These are phyloP conservation scores for Emys orbicularis DNA, from an alignment of 2,797 vertebrate genomes.

Conservation along the genomic window DNA sequence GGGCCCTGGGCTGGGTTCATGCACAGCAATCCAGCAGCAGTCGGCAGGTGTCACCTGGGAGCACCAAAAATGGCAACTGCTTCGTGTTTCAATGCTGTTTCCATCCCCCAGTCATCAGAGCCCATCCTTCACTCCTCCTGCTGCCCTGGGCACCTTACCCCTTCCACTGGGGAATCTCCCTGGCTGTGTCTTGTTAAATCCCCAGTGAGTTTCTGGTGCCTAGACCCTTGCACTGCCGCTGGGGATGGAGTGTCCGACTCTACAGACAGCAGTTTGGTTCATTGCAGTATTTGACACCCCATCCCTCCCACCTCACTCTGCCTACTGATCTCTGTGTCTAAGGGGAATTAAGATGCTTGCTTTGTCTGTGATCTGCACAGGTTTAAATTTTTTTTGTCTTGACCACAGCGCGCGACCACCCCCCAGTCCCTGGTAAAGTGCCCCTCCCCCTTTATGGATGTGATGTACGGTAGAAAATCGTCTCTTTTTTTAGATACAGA, in stretches of 20 bases:
- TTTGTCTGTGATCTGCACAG: not conserved
- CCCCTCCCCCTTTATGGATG: constrained; percentile 42
- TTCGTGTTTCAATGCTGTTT: not conserved
- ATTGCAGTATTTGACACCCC: not conserved
- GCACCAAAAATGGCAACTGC: not conserved
- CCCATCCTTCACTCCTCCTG: not conserved
- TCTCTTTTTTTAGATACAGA: constrained; percentile 55
- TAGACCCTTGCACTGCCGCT: not conserved
- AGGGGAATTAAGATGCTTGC: not conserved
- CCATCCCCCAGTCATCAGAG: not conserved
- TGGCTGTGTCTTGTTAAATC: not conserved
- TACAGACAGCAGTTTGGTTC: not conserved
- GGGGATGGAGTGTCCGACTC: no score
- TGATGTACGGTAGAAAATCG: constrained; percentile 69
- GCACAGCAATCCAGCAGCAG: no score
- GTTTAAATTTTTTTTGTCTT: constrained; percentile 34
- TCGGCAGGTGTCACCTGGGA: not conserved
- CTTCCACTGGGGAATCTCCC: not conserved
- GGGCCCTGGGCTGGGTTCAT: not conserved
- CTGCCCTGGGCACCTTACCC: constrained; percentile 10
- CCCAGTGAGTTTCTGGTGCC: not conserved
- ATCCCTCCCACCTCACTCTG: no score
- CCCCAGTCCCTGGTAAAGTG: constrained; percentile 38
- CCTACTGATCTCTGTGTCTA: not conserved
- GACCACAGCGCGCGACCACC: constrained; percentile 58